A percentile compares a stretch with the other conserved stretches of the same genome.
Evolutionary conservation across 2,797 vertebrate species (phyloP).

Genomic region (Tragelaphus eurycerus): DNA sequence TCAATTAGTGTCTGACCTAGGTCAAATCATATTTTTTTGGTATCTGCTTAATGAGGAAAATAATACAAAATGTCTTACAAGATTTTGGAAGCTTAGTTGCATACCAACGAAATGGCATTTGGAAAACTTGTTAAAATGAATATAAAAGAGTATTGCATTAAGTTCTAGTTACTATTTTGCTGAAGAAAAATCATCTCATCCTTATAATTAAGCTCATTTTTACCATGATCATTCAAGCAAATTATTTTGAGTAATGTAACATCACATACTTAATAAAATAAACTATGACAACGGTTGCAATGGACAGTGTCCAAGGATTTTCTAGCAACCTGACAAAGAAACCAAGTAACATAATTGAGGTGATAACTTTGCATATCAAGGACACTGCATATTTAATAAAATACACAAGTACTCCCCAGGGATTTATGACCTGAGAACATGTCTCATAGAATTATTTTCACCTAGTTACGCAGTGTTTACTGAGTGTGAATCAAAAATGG

Average conservation of each 20-base stretch:
- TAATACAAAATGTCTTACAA: not conserved
- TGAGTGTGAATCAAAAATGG: slow-evolving; percentile 1
- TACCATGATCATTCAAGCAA: not conserved
- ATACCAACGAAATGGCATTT: not conserved
- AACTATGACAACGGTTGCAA: not conserved
- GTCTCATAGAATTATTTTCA: slow-evolving; percentile 62
- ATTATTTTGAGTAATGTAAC: not conserved
- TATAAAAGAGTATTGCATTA: not conserved
- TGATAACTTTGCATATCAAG: slow-evolving; percentile 47
- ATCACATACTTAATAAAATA: not conserved
- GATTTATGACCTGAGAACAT: slow-evolving; percentile 73
- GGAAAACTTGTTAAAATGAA: slow-evolving; percentile 25
- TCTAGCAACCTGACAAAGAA: not conserved
- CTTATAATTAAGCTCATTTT: slow-evolving; percentile 12
- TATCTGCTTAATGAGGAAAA: not conserved
- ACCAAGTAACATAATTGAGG: not conserved
- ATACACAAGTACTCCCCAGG: slow-evolving; percentile 49
- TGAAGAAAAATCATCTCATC: not conserved
- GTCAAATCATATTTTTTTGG: not conserved
- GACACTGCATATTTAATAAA: slow-evolving; percentile 61
- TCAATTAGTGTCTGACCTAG: not conserved
- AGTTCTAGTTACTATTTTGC: not conserved
- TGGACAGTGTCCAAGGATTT: not conserved
- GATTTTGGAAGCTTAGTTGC: not conserved
- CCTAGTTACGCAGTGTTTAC: slow-evolving; percentile 52